Base-by-base conservation (phyloP, 2,888 invertebrate genomes). In the Callimorpha dominula region DNA sequence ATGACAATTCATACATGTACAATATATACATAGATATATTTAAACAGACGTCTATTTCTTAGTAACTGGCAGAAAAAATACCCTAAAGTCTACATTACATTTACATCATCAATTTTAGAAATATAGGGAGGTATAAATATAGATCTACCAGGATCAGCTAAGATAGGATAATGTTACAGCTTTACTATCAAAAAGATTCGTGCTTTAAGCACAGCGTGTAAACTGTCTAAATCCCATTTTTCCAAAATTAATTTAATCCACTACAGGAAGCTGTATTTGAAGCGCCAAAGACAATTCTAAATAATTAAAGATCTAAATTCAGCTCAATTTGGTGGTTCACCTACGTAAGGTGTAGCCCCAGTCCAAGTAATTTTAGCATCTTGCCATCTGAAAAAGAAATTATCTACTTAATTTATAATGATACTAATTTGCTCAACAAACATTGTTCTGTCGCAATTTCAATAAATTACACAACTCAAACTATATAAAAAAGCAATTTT, bases 301-400 rank as follows among this genome's bases (percentile, higher is more conserved):
- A 12, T 65, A 12, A n/a, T n/a, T 52, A 12, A 50, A 40, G 31
- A 7, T 15, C 9, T 64, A 4, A 17, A 14, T 75, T 12, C 4
- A 68, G 17, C 14, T 81, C 77, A 89, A 68, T 88, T 93, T 4
- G 92, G 89, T 5, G 91, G 86, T 63, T 94, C 96, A 42, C 93
- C 91, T 40, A 93, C 91, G 71, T 93, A 92, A 0, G 95, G 95
- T 0, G 91, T 87, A 0, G 92, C 92, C 78, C 97, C 97, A 78
- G 96, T 96, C 97, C 97, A 97, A 75, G 97, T 96, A 75, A 97
- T 96, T 84, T 96, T 96, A 68, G 97, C 97, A 83, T 97, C 97
- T 91, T 97, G 97, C 97, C 97, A 97, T 88, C 97, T 97, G 94
- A 67, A 60, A 74, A 9, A 52, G 5, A 73, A 73, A 52, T 60